A percentile compares a stretch with the other conserved stretches of the same genome.
These are phyloP conservation scores for Pipra filicauda DNA, from an alignment of 2,113 vertebrate species.

Conservation along the genomic window DNA sequence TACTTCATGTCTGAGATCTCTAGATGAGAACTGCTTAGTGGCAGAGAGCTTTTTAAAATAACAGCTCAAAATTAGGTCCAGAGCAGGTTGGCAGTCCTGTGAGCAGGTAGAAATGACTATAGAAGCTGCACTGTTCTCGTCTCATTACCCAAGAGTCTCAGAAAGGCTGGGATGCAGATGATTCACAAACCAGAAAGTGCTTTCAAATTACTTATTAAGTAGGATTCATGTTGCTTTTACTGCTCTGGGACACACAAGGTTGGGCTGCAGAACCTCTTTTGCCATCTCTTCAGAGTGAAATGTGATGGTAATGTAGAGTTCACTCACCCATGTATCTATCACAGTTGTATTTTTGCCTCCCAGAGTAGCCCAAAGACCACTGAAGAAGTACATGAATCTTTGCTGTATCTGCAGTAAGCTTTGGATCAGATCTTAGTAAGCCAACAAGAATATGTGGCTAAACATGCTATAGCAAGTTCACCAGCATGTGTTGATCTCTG, in stretches of 20 bases:
- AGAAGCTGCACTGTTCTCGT: background rate
- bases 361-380: background rate
- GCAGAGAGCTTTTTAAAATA: background rate
- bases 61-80: background rate
- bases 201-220: slow-evolving; percentile 10
- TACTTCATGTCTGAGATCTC: slow-evolving; percentile 24
- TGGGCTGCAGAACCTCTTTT: background rate
- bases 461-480: background rate
- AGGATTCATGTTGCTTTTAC: background rate
- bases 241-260: background rate
- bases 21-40: background rate
- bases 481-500: background rate
- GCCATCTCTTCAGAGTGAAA: background rate
- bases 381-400: background rate
- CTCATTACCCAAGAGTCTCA: background rate
- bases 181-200: background rate
- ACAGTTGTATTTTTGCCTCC: background rate
- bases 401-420: background rate
- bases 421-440: background rate
- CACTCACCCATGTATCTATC: background rate
- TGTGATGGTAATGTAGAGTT: background rate
- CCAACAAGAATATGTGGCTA: background rate
- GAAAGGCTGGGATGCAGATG: background rate
- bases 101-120: background rate
- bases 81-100: background rate